Conservation (phyloP, 2,888 invertebrate species). For the Galerucella calmariensis region DNA sequence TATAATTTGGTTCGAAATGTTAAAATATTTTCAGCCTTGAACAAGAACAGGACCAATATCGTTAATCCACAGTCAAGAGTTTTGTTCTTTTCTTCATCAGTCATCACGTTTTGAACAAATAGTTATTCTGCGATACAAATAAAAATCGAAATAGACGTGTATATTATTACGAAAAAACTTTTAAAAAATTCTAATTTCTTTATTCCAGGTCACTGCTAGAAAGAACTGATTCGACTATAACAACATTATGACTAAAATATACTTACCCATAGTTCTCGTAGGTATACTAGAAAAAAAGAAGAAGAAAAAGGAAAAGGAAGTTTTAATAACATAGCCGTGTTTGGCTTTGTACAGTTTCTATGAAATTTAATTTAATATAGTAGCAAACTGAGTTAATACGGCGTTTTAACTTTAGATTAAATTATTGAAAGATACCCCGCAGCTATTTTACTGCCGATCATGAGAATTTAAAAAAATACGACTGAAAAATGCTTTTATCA, state of each 20-base stretch:
- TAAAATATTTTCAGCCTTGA: no score
- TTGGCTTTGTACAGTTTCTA: constrained; percentile 17
- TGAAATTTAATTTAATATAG: constrained; percentile 25
- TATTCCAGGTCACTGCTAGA: neutral
- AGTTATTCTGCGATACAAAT: no score
- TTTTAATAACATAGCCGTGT: neutral
- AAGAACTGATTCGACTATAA: constrained; percentile 4
- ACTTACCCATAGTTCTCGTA: neutral
- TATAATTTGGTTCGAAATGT: no score
- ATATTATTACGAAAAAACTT: neutral
- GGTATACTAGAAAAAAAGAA: neutral
- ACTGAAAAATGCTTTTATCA: no score
- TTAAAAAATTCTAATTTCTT: neutral
- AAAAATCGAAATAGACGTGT: neutral
- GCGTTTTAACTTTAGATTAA: constrained; percentile 19
- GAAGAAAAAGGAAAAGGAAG: neutral
- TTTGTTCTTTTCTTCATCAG: no score
- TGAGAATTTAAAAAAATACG: no score
- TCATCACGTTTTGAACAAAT: no score
- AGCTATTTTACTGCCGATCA: neutral
- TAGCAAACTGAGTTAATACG: constrained; percentile 19
- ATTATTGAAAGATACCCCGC: constrained; percentile 14
- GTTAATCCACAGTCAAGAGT: no score
- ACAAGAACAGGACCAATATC: no score
- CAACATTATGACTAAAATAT: neutral